Percentiles rank a stretch among this genome's conserved stretches.
phyloP scores from a whole-genome alignment of 2,797 vertebrate genomes.

The Clarias laeviceps region DNA sequence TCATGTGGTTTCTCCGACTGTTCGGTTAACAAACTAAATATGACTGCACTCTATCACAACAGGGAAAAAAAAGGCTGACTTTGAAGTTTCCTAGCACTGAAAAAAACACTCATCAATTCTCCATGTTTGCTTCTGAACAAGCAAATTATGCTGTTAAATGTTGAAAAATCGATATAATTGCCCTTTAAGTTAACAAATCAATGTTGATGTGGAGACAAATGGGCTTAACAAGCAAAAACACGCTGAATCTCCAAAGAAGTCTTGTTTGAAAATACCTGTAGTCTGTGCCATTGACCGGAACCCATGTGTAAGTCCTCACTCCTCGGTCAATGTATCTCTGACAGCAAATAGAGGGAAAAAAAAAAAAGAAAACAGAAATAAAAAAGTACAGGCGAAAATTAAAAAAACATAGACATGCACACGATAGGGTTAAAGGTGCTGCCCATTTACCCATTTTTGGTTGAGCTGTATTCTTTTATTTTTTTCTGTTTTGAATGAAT shows the following conservation, averaged over 20 bases:
- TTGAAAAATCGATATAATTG: conserved; percentile 34
- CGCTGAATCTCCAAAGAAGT: neutral
- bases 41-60: neutral
- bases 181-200: conserved; percentile 22
- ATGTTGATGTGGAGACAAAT: conserved; percentile 35
- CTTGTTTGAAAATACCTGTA: conserved; percentile 76
- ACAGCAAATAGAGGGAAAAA: conserved; percentile 53
- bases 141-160: conserved; percentile 13
- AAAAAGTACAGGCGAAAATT: neutral
- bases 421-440: no score
- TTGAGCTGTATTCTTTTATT: no score
- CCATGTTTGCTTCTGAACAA: conserved; percentile 4
- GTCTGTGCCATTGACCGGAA: conserved; percentile 94
- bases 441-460: no score
- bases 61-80: neutral
- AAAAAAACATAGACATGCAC: neutral
- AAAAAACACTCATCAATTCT: neutral
- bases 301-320: conserved; percentile 93
- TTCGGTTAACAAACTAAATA: neutral
- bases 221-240: neutral
- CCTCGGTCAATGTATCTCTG: conserved; percentile 97
- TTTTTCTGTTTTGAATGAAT: no score
- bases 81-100: no score
- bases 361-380: neutral
- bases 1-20: neutral